Base-by-base conservation (phyloP, 2,888 invertebrate genomes). In the Hirtodrosophila confusa region DNA sequence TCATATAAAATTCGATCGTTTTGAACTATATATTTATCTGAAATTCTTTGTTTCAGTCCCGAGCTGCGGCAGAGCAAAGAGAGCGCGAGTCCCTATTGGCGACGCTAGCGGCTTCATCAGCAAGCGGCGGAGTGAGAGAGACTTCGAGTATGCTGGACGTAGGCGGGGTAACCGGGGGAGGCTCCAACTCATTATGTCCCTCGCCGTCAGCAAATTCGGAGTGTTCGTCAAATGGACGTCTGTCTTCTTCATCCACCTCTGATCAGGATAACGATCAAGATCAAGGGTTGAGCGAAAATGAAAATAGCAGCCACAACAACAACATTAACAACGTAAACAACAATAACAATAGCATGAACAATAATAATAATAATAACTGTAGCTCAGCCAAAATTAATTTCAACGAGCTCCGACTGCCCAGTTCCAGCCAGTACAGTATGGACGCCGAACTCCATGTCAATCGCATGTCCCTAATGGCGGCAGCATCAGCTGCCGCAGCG, bases 141-240 rank as follows among this genome's bases (percentile, higher is more conserved):
- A 11, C 45, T 9, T 24, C 48, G 9, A 66, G 43, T 12, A 44
- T 89, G 66, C 75, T 79, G 3, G 79, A 80, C 23, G 71, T 69
- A 27, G 51, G 39, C 2, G 60, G 35, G 53, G 62, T n/a, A 67
- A 77, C 50, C 75, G 77, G 24, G 80, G 89, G 53, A 3, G 89
- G 92, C 89, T 92, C 94, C 68, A 94, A 94, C 89, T 94, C 94
- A 17, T 93, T 94, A 93, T 95, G 96, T 79, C 95, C 96, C 11
- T 96, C 96, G 45, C 97, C 97, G 1, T 96, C 96, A 37, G 95
- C 95, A 17, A 96, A 96, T 91, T 96, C 96, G 44, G 97, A 97
- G 91, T 96, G 96, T 87, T 96, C 96, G 24, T 96, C 96, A 31
- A 96, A 96, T 87, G 96, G 96, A 53, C 93, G 96, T 57, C 93